Conservation (phyloP, 2,113 vertebrate species). For the Oreochromis aureus region DNA sequence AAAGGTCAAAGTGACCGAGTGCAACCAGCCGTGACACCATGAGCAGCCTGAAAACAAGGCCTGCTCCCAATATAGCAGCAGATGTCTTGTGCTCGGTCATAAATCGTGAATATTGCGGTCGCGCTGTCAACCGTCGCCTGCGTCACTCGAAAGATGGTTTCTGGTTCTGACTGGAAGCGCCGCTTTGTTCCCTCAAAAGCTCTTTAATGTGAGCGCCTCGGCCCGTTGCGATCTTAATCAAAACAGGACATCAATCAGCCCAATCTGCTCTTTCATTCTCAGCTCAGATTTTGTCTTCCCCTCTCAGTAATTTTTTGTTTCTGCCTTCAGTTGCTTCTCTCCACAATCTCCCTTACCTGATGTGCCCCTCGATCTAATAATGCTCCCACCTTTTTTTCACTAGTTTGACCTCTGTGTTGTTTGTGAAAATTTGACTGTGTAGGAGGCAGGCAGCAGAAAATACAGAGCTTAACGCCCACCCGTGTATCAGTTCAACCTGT, state of each 20-base stretch:
- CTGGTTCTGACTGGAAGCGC: constrained; percentile 49
- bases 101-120: constrained; percentile 44
- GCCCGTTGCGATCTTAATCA: constrained; percentile 8
- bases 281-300: not conserved
- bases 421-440: constrained; percentile 8
- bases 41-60: constrained; percentile 2
- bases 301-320: not conserved
- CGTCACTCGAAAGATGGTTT: constrained; percentile 37
- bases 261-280: constrained; percentile 3
- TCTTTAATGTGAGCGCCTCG: constrained; percentile 15
- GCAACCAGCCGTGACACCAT: not conserved
- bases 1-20: constrained; percentile 33
- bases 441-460: constrained; percentile 15
- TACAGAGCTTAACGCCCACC: constrained; percentile 36
- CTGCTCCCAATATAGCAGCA: constrained; percentile 54
- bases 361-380: not conserved
- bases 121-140: constrained; percentile 17
- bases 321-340: not conserved
- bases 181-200: constrained; percentile 5
- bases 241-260: constrained; percentile 39
- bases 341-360: not conserved
- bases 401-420: not conserved
- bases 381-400: not conserved
- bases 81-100: constrained; percentile 22
- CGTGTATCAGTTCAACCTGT: constrained; percentile 39